These are phyloP conservation scores for Noctua janthe DNA, from an alignment of 2,888 invertebrate genomes.

Conservation along the genomic window DNA sequence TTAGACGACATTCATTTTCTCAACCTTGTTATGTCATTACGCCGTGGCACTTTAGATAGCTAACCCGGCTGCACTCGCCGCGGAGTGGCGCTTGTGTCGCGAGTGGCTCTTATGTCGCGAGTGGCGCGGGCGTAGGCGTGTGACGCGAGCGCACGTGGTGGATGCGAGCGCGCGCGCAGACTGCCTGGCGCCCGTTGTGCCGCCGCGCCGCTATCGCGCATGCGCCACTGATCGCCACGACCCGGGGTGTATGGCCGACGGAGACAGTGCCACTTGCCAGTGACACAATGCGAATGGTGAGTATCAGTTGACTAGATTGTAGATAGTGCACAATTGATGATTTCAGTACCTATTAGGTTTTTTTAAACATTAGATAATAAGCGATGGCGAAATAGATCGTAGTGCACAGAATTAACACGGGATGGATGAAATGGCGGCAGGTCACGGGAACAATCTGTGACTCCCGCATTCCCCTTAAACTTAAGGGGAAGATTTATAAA, in stretches of 20 bases:
- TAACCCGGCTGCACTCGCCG: neutral
- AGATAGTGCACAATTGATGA: neutral
- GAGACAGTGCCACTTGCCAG: neutral
- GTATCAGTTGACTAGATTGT: slow-evolving; percentile 2
- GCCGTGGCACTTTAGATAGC: neutral
- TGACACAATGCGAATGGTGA: neutral
- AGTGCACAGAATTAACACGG: too few relatives aligned
- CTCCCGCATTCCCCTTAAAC: too few relatives aligned
- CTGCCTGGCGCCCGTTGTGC: slow-evolving; percentile 62
- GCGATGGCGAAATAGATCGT: too few relatives aligned
- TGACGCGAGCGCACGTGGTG: slow-evolving; percentile 42
- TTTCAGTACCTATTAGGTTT: neutral
- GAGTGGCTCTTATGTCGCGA: neutral
- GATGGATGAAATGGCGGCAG: too few relatives aligned
- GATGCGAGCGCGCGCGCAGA: slow-evolving; percentile 58
- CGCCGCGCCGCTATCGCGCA: slow-evolving; percentile 11
- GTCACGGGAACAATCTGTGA: too few relatives aligned
- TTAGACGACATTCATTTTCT: neutral
- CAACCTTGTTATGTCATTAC: neutral
- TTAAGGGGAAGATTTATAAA: too few relatives aligned
- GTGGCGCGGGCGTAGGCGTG: slow-evolving; percentile 1
- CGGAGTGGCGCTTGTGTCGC: neutral
- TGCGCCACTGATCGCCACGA: neutral
- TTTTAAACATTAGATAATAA: neutral
- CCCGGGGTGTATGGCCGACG: neutral